These are phyloP conservation scores for Buceros bicornis DNA, from an alignment of 2,797 vertebrate genomes.

Conservation along the genomic window DNA sequence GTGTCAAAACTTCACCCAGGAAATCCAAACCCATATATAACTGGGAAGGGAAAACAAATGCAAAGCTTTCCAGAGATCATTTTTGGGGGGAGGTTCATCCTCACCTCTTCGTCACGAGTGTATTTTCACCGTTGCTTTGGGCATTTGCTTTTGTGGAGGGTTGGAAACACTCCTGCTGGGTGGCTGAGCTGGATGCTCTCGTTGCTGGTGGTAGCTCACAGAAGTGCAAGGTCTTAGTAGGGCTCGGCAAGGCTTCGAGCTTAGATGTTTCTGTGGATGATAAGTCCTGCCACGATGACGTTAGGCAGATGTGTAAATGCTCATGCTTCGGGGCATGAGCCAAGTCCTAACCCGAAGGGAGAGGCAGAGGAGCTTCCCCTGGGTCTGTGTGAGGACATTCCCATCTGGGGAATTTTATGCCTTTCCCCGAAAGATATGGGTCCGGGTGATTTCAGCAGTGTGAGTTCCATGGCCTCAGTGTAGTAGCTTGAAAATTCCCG, in stretches of 20 bases:
- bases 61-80: not conserved
- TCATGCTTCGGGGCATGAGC: accelerated
- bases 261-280: accelerated
- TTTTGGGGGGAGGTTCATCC: not conserved
- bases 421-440: not conserved
- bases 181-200: not conserved
- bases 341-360: not conserved
- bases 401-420: not conserved
- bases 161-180: not conserved
- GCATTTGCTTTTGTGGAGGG: not conserved
- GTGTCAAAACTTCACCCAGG: not conserved
- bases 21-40: not conserved
- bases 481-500: not conserved
- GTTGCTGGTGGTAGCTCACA: not conserved
- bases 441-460: accelerated
- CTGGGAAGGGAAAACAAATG: not conserved
- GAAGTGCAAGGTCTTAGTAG: not conserved
- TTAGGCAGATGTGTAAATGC: not conserved
- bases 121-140: not conserved
- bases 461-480: not conserved
- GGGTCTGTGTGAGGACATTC: not conserved
- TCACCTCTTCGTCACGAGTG: conserved; percentile 22
- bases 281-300: accelerated
- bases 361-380: not conserved
- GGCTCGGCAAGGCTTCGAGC: not conserved